These are phyloP conservation scores for Gila orcuttii DNA, from an alignment of 2,113 vertebrate genomes.

Conservation along the genomic window DNA sequence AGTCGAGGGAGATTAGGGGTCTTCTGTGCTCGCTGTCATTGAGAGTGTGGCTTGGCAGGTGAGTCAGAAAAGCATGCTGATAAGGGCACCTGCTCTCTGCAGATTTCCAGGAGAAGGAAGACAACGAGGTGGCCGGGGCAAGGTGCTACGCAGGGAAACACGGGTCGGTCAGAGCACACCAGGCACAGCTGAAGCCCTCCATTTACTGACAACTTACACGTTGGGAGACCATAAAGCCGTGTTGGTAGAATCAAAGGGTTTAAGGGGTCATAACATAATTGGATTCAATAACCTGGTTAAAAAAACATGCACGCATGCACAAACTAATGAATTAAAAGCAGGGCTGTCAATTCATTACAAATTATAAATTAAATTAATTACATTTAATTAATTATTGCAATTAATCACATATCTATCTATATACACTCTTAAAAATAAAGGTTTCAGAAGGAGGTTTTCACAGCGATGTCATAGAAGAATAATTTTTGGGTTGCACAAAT, in stretches of 20 bases:
- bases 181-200: slow-evolving; percentile 63
- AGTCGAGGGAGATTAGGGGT: slow-evolving; percentile 74
- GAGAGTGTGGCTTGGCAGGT: slow-evolving; percentile 68
- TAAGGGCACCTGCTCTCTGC: slow-evolving; percentile 76
- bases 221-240: slow-evolving; percentile 71
- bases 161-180: slow-evolving; percentile 57
- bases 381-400: too few relatives aligned
- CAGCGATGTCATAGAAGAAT: too few relatives aligned
- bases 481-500: too few relatives aligned
- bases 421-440: too few relatives aligned
- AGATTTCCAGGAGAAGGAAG: slow-evolving; percentile 81
- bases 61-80: slow-evolving; percentile 74
- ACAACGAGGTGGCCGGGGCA: slow-evolving; percentile 61
- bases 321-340: slow-evolving; percentile 55
- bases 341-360: neutral
- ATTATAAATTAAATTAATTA: too few relatives aligned
- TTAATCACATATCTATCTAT: too few relatives aligned
- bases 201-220: slow-evolving; percentile 77
- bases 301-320: slow-evolving; percentile 52
- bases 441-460: too few relatives aligned
- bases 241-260: slow-evolving; percentile 69
- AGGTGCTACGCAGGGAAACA: slow-evolving; percentile 74
- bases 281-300: slow-evolving; percentile 66
- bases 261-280: slow-evolving; percentile 69
- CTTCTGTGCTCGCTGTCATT: slow-evolving; percentile 75